Base-by-base conservation (phyloP, 2,888 invertebrate species). In the Blera fallax region DNA sequence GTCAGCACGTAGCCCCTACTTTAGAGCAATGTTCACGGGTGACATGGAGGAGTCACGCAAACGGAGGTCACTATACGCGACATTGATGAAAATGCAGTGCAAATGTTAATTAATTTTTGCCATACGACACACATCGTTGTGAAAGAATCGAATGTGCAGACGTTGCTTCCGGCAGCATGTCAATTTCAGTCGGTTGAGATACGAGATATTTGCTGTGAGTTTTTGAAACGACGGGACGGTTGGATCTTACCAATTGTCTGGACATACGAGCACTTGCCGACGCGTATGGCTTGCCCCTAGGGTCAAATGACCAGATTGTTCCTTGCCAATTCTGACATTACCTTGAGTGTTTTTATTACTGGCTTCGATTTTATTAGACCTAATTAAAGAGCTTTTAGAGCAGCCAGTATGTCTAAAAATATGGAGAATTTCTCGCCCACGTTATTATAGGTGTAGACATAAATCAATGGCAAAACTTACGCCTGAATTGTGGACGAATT, bases 241-340 rank as follows among this genome's bases (percentile, higher is more conserved):
- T 99, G 85, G 99, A 99, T 93, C 99, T 99, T 69, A 97, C 98
- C 88, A 99, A 99, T 93, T 99, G 99, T 92, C 94, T 99, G 87
- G 99, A 99, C 77, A 99, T 99, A 89, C 94, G 99, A 87, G 99
- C 99, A 65, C 99, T 99, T 93, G 99, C 99, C 45, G 99, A 99
- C 93, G 99, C 99, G 3, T 99, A 99, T 93, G n/a, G n/a, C n/a
- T n/a, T n/a, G n/a, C n/a, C n/a, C n/a, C n/a, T n/a, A n/a, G n/a
- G n/a, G n/a, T n/a, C n/a, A n/a, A n/a, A n/a, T n/a, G n/a, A n/a
- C n/a, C n/a, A n/a, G n/a, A n/a, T n/a, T n/a, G n/a, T n/a, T n/a
- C n/a, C n/a, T n/a, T n/a, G n/a, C n/a, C n/a, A n/a, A n/a, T n/a
- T n/a, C n/a, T n/a, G n/a, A n/a, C n/a, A n/a, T n/a, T n/a, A n/a